A percentile compares a stretch with the other conserved stretches of the same genome.
Evolutionary conservation across 2,888 invertebrate genomes (phyloP).

Genomic region (Melipona bicolor): DNA sequence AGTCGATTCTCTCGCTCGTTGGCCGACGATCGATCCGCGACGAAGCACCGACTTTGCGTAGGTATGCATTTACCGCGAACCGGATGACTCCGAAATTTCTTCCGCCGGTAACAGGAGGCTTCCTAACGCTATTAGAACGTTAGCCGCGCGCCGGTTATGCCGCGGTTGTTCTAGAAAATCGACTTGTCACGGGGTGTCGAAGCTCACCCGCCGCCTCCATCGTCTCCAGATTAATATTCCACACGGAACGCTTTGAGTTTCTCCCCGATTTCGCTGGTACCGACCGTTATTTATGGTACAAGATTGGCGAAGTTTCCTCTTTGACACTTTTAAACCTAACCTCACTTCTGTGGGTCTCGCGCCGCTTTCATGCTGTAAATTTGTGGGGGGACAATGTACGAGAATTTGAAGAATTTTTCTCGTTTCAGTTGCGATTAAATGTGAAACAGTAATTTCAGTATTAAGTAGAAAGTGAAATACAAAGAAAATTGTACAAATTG

Average conservation of each 20-base stretch:
- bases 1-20: constrained; percentile 26
- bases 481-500: not conserved
- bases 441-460: no score
- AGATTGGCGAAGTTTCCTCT: not conserved
- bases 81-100: constrained; percentile 64
- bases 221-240: constrained; percentile 43
- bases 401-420: no score
- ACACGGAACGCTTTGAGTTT: not conserved
- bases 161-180: constrained; percentile 61
- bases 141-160: constrained; percentile 38
- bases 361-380: not conserved
- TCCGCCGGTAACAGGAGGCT: constrained; percentile 68
- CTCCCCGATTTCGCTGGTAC: constrained; percentile 18
- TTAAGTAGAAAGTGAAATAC: no score
- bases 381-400: no score
- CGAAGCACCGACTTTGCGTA: constrained; percentile 59
- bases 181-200: constrained; percentile 23
- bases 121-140: constrained; percentile 67
- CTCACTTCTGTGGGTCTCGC: no score
- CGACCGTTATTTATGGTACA: not conserved
- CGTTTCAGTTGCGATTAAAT: no score
- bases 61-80: constrained; percentile 55
- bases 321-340: not conserved
- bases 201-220: not conserved
- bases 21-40: constrained; percentile 42